Conservation (phyloP, 2,888 invertebrate species). For the Drosophila neutralis region DNA sequence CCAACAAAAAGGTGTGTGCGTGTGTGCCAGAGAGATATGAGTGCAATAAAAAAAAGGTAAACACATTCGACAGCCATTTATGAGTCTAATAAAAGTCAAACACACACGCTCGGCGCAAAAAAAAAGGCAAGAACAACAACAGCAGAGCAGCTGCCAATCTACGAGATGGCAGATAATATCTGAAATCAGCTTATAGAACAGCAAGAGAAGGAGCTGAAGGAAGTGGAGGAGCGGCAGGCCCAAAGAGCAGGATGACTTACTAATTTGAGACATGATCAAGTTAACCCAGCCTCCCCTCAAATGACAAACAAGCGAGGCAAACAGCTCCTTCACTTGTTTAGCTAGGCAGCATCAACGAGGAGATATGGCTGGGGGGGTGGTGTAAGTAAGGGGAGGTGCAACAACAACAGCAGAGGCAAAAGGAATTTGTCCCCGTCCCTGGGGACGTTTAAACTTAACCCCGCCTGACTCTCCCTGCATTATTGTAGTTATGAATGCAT, state of each 20-base stretch:
- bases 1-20: neutral
- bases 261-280: slow-evolving; percentile 77
- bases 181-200: slow-evolving; percentile 36
- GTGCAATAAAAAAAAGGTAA: slow-evolving; percentile 51
- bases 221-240: slow-evolving; percentile 11
- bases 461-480: slow-evolving; percentile 33
- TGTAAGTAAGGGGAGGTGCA: neutral
- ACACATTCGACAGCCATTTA: slow-evolving; percentile 48
- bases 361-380: neutral
- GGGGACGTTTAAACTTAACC: slow-evolving; percentile 33
- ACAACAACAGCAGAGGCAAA: slow-evolving; percentile 2
- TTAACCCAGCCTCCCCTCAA: slow-evolving; percentile 56
- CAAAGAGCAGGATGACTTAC: slow-evolving; percentile 64
- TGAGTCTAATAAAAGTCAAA: slow-evolving; percentile 48
- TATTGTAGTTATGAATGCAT: slow-evolving; percentile 55
- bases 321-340: slow-evolving; percentile 24
- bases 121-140: neutral
- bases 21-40: slow-evolving; percentile 22
- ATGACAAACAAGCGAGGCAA: slow-evolving; percentile 54
- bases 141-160: slow-evolving; percentile 18
- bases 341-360: neutral
- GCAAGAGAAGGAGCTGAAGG: neutral
- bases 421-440: slow-evolving; percentile 1
- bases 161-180: slow-evolving; percentile 20
- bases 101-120: slow-evolving; percentile 1